Percentiles rank a stretch among this genome's conserved stretches.
phyloP scores from a whole-genome alignment of 2,888 invertebrate genomes.

The Psylliodes chrysocephalus region DNA sequence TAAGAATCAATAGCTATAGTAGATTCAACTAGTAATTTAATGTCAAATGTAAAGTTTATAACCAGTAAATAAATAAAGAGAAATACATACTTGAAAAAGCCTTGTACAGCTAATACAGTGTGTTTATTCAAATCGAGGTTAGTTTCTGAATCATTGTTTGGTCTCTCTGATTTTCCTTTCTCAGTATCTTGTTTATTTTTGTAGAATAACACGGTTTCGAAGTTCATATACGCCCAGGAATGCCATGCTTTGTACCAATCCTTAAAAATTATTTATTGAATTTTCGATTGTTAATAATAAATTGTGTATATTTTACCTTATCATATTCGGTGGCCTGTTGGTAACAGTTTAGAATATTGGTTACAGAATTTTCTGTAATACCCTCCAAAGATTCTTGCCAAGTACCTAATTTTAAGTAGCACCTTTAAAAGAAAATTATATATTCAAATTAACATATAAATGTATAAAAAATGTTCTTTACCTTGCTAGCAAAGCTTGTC shows the following conservation, averaged over 20 bases:
- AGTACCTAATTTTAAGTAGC: constrained; percentile 92
- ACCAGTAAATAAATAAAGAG: too few relatives aligned
- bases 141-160: constrained; percentile 54
- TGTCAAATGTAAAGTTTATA: too few relatives aligned
- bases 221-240: constrained; percentile 97
- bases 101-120: constrained; percentile 93
- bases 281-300: too few relatives aligned
- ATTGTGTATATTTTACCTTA: constrained; percentile 52
- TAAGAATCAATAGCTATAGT: too few relatives aligned
- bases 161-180: constrained; percentile 34
- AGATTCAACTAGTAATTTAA: too few relatives aligned
- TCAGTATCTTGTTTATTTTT: constrained; percentile 61
- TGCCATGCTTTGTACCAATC: constrained; percentile 99
- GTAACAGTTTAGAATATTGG: constrained; percentile 80
- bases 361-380: constrained; percentile 81
- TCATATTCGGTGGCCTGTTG: constrained; percentile 86
- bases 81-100: constrained; percentile 76
- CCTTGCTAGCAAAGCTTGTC: constrained; percentile 53
- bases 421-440: constrained; percentile 61
- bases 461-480: constrained; percentile 27
- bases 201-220: constrained; percentile 84
- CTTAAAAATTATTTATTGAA: constrained; percentile 50
- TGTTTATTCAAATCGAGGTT: constrained; percentile 74
- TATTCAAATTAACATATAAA: background rate
- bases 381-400: constrained; percentile 93